phyloP scores from a whole-genome alignment of 1,140 invertebrate species.

The Argopecten irradians region DNA sequence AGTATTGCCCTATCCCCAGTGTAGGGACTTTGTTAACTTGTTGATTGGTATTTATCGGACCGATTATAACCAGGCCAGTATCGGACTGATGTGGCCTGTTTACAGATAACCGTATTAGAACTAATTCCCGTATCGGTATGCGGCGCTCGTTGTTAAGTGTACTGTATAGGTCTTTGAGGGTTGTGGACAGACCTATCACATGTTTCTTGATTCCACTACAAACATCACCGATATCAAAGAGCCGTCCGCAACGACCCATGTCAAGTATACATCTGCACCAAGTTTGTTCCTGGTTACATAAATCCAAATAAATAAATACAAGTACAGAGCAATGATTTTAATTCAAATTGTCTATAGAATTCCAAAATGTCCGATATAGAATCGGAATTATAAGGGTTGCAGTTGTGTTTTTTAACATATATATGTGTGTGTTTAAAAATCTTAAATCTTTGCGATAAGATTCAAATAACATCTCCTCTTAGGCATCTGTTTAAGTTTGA shows the following conservation, averaged over 20 bases:
- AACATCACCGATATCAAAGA: neutral
- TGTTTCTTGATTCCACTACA: neutral
- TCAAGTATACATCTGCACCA: neutral
- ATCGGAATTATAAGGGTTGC: too few relatives aligned
- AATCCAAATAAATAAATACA: too few relatives aligned
- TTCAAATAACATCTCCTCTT: too few relatives aligned
- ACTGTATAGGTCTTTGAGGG: neutral
- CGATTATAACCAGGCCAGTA: neutral
- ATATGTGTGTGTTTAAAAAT: too few relatives aligned
- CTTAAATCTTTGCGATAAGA: too few relatives aligned
- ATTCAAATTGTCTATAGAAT: too few relatives aligned
- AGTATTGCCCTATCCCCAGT: neutral
- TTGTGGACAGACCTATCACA: neutral
- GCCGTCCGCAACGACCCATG: neutral
- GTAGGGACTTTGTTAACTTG: neutral
- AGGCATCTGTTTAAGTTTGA: too few relatives aligned
- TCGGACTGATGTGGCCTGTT: neutral
- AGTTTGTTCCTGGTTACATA: too few relatives aligned
- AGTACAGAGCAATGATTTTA: too few relatives aligned
- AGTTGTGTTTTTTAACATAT: too few relatives aligned
- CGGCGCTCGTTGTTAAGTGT: neutral
- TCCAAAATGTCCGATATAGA: too few relatives aligned
- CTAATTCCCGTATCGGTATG: constrained; percentile 1
- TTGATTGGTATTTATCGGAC: constrained; percentile 9
- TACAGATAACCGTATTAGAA: constrained; percentile 8